phyloP scores from a whole-genome alignment of 2,797 vertebrate species.

The Benthosema pterotum region DNA sequence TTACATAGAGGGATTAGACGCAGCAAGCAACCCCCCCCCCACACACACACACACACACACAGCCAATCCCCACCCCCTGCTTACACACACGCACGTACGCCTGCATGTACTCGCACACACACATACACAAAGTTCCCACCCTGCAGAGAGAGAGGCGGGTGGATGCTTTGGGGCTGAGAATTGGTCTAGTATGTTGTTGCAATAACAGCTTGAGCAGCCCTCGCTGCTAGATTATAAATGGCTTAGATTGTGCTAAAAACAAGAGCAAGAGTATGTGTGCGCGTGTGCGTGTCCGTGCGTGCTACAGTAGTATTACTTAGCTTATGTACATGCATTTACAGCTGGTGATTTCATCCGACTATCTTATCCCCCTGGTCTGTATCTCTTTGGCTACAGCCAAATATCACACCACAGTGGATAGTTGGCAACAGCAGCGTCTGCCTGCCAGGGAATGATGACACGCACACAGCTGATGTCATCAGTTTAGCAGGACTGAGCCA shows the following conservation, averaged over 20 bases:
- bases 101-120: no score
- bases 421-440: neutral
- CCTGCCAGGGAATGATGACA: conserved; percentile 31
- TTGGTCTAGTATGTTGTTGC: conserved; percentile 56
- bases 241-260: conserved; percentile 47
- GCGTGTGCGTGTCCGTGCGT: conserved; percentile 36
- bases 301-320: conserved; percentile 48
- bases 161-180: conserved; percentile 64
- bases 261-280: conserved; percentile 43
- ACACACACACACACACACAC: conserved; percentile 8
- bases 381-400: conserved; percentile 37
- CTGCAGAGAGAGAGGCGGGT: conserved; percentile 63
- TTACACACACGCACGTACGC: neutral
- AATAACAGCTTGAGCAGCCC: conserved; percentile 69
- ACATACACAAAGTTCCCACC: conserved; percentile 43
- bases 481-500: conserved; percentile 22
- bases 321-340: conserved; percentile 64
- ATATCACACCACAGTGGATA: conserved; percentile 20
- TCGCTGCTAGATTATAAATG: conserved; percentile 65
- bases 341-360: conserved; percentile 48
- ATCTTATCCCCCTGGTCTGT: no score
- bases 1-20: conserved; percentile 88
- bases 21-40: conserved; percentile 22
- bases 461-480: conserved; percentile 43
- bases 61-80: conserved; percentile 23